These are phyloP conservation scores for Leptopterna dolabrata DNA, from an alignment of 2,888 invertebrate species.

Conservation along the genomic window DNA sequence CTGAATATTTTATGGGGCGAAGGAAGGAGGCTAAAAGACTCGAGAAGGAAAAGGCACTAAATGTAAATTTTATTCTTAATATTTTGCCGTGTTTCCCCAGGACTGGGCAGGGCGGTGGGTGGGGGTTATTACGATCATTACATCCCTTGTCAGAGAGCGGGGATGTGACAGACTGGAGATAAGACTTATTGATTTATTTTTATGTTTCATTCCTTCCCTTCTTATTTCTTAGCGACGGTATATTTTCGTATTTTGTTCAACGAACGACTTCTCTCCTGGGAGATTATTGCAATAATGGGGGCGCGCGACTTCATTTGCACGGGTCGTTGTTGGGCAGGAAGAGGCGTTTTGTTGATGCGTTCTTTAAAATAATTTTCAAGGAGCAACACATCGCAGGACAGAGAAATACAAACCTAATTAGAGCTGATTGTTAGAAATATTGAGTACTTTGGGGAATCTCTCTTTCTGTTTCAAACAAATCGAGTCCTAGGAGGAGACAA, in stretches of 20 bases:
- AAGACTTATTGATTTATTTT: slow-evolving; percentile 2
- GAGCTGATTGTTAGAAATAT: too few relatives aligned
- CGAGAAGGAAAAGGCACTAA: slow-evolving; percentile 20
- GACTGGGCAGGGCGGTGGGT: background rate
- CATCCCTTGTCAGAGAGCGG: background rate
- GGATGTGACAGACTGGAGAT: slow-evolving; percentile 1
- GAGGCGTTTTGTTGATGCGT: too few relatives aligned
- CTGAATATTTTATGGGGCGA: slow-evolving; percentile 16
- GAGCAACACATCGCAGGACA: too few relatives aligned
- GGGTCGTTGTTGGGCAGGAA: background rate
- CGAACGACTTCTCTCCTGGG: background rate
- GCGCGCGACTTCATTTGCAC: background rate
- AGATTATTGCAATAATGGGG: background rate
- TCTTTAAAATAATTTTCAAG: too few relatives aligned
- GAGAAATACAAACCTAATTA: too few relatives aligned
- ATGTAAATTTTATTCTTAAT: slow-evolving; percentile 28
- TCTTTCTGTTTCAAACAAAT: too few relatives aligned
- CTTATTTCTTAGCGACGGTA: background rate
- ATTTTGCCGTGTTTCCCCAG: slow-evolving; percentile 6
- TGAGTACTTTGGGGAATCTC: too few relatives aligned
- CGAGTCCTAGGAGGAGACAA: too few relatives aligned
- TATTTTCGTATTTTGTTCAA: background rate
- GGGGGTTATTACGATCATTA: slow-evolving; percentile 12
- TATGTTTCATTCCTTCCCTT: background rate
- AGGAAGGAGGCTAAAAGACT: background rate